Evolutionary conservation across 2,888 invertebrate species (phyloP), one percentile per base, ranked within the genome.

Genomic region (Oxyscelio sp.): DNA sequence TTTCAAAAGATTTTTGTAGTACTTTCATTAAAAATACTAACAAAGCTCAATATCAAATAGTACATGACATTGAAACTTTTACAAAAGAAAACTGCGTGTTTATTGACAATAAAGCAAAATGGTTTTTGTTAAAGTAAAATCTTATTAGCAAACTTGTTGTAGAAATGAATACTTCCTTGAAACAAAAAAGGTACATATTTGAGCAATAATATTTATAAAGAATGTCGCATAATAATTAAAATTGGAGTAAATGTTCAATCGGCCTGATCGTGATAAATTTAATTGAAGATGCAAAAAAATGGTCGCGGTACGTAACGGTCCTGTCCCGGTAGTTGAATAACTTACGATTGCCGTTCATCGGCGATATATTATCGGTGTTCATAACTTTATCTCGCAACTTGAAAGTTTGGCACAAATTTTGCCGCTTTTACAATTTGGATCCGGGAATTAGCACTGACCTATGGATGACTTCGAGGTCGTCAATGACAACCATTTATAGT

Each of bases 401-500:
- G 56, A 58, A 63, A 70, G 52, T 52, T 54, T 56, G 77, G 17
- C 52, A 63, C 68, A 17, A 78, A 83, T 74, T 74, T 70, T 66
- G 34, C 38, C 22, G 50, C 50, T 58, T 63, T 52, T 48, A 19
- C 27, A 45, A 73, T 79, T 79, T 22, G 68, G 45, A 74, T 74
- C 63, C 68, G 79, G 77, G 89, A 90, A 91, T 92, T 91, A 92
- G 90, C 91, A 92, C 93, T 93, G 93, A 93, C 93, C 93, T 93
- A 93, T 91, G 91, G 90, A 92, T 90, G 90, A 75, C 87, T 90
- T 89, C 91, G 92, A 92, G 93, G 92, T 93, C 93, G 90, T 85
- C 89, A 90, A 90, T 92, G 91, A 90, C 91, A 92, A 88, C 92
- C 88, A 92, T 92, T 92, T 89, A 89, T 85, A 91, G 90, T 88